Evolutionary conservation across 2,888 invertebrate genomes (phyloP).

Genomic region (Eristalis intricaria): DNA sequence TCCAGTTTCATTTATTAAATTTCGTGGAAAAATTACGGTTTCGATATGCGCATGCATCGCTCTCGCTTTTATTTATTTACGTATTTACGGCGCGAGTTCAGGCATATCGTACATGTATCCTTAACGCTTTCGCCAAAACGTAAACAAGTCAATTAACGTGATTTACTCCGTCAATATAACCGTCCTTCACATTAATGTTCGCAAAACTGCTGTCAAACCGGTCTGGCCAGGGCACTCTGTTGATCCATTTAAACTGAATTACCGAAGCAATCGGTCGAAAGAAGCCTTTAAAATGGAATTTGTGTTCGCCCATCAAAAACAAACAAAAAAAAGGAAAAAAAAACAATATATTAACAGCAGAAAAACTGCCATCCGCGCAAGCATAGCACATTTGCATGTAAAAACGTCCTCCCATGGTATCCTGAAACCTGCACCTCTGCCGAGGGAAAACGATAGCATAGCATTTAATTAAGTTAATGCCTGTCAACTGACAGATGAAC

Average conservation of each 20-base stretch:
- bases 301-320: conserved; percentile 17
- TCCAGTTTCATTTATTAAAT: conserved; percentile 22
- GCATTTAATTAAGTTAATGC: conserved; percentile 62
- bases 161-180: conserved; percentile 50
- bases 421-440: neutral
- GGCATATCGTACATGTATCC: conserved; percentile 9
- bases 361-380: neutral
- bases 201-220: neutral
- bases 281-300: conserved; percentile 59
- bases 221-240: conserved; percentile 8
- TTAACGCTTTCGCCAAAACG: conserved; percentile 47
- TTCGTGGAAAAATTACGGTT: conserved; percentile 33
- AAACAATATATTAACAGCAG: neutral
- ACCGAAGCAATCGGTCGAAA: conserved; percentile 53
- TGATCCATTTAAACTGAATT: conserved; percentile 65
- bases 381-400: neutral
- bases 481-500: conserved; percentile 56
- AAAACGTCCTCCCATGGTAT: neutral
- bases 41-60: neutral
- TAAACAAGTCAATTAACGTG: conserved; percentile 67
- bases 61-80: neutral
- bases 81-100: neutral
- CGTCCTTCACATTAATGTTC: neutral
- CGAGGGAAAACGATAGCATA: conserved; percentile 20
- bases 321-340: no score